Percentiles rank a stretch among this genome's conserved stretches.
phyloP scores from a whole-genome alignment of 2,113 vertebrate species.

The Crotalus helleri region DNA sequence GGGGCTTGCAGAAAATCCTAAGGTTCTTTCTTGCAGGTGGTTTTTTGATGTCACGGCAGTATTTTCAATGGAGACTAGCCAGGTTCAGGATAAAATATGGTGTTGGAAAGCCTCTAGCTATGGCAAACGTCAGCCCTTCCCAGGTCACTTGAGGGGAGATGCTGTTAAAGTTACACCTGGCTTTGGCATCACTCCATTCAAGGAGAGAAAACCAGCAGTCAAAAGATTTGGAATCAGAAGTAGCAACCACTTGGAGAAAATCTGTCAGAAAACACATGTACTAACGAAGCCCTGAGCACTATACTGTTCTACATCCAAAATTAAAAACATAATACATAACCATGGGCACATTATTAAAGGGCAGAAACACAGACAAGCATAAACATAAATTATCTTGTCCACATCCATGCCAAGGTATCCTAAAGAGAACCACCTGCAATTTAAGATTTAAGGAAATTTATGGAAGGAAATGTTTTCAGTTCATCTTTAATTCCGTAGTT shows the following conservation, averaged over 20 bases:
- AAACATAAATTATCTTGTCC: not conserved
- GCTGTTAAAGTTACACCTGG: not conserved
- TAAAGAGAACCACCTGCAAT: not conserved
- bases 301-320: not conserved
- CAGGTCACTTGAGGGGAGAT: constrained; percentile 1
- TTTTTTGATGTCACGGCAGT: not conserved
- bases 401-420: not conserved
- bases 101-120: not conserved
- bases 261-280: not conserved
- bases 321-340: not conserved
- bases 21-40: not conserved
- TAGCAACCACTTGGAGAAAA: not conserved
- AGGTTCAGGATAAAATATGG: not conserved
- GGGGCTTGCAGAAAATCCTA: not conserved
- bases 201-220: not conserved
- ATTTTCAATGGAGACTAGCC: not conserved
- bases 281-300: not conserved
- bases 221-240: not conserved
- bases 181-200: not conserved
- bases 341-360: not conserved
- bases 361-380: not conserved
- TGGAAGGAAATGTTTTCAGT: not conserved
- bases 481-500: not conserved
- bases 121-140: not conserved
- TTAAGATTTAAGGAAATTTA: not conserved